A percentile compares a stretch with the other conserved stretches of the same genome.
phyloP scores from a whole-genome alignment of 53 echinoderm and acorn worm genomes.

The Stichopus horrens region DNA sequence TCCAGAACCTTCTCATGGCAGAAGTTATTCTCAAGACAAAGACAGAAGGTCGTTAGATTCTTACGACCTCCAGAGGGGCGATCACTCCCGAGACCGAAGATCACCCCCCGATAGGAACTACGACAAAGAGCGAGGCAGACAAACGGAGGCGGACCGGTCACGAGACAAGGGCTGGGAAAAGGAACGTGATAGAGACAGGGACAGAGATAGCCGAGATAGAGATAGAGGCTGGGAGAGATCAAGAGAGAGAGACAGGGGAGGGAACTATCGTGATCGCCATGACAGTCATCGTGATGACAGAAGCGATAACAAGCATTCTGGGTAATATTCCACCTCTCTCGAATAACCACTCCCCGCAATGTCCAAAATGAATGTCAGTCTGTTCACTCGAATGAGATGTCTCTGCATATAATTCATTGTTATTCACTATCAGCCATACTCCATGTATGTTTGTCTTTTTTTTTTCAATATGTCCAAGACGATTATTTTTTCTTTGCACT shows the following conservation, averaged over 20 bases:
- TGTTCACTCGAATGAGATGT: too few relatives aligned
- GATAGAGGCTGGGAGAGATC: neutral
- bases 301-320: neutral
- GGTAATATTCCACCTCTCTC: neutral
- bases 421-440: neutral
- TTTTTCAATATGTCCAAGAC: neutral
- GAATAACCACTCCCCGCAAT: neutral
- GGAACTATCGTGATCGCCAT: slow-evolving; percentile 8
- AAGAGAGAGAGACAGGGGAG: slow-evolving; percentile 7
- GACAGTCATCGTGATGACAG: slow-evolving; percentile 13
- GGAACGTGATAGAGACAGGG: slow-evolving; percentile 36
- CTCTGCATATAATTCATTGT: too few relatives aligned
- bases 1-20: slow-evolving; percentile 33
- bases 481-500: neutral
- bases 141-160: slow-evolving; percentile 22
- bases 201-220: slow-evolving; percentile 25
- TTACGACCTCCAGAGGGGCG: neutral
- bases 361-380: neutral
- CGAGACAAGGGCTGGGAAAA: slow-evolving; percentile 41
- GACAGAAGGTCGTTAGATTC: neutral
- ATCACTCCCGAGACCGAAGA: neutral
- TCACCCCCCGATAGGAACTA: neutral
- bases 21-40: neutral
- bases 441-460: neutral
- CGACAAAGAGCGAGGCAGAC: slow-evolving; percentile 7